Conservation (phyloP, 2,888 invertebrate species). For the Lasioglossum lativentre region DNA sequence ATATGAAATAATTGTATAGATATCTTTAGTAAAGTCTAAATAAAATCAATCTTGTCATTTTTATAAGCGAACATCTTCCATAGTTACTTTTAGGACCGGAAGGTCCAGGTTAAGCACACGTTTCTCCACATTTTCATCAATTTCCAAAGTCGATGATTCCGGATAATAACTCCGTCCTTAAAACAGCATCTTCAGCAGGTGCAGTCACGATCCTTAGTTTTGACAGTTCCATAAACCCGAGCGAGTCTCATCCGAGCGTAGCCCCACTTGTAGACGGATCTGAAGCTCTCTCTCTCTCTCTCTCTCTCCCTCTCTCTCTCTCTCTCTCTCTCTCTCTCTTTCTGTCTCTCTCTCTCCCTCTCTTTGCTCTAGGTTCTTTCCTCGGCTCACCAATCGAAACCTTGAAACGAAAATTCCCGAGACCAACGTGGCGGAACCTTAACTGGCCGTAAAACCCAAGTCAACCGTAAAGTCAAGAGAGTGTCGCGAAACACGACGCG, state of each 20-base stretch:
- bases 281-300: neutral
- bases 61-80: too few species aligned
- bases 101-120: neutral
- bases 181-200: neutral
- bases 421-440: neutral
- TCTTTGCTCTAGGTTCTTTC: neutral
- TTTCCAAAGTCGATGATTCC: neutral
- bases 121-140: neutral
- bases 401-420: conserved; percentile 5
- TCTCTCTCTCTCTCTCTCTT: neutral
- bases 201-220: neutral
- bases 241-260: neutral
- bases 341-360: neutral
- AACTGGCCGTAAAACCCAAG: conserved; percentile 40
- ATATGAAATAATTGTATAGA: too few species aligned
- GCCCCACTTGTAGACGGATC: neutral
- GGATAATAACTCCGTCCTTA: neutral
- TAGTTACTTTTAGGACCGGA: too few species aligned
- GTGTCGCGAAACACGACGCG: conserved; percentile 18
- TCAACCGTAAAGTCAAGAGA: conserved; percentile 9
- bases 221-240: conserved; percentile 11
- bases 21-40: too few species aligned
- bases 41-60: too few species aligned
- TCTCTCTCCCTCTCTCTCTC: too few species aligned
- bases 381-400: neutral